Conservation (phyloP, 30 jellyfish, hydroid and myxozoan genomes). For the Cassiopea andromeda region DNA sequence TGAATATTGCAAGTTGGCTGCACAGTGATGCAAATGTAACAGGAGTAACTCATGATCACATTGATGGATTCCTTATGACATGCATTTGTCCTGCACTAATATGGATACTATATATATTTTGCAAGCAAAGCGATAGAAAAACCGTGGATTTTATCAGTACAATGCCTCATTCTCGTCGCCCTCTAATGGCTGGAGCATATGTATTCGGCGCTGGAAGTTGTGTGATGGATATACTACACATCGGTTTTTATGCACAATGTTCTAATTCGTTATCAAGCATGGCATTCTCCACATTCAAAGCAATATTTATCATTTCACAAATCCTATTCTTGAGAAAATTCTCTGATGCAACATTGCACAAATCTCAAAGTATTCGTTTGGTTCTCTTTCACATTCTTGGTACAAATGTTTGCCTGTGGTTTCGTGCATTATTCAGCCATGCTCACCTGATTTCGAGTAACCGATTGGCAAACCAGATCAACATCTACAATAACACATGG, state of each 20-base stretch:
- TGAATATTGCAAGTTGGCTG: constrained; percentile 93
- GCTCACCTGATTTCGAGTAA: constrained; percentile 66
- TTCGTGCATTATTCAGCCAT: constrained; percentile 94
- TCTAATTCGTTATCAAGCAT: constrained; percentile 73
- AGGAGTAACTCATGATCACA: constrained; percentile 95
- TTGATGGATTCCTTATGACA: constrained; percentile 95
- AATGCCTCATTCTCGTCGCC: constrained; percentile 91
- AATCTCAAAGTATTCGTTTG: constrained; percentile 91
- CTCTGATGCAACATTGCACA: constrained; percentile 93
- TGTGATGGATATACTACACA: constrained; percentile 88
- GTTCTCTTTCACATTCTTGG: constrained; percentile 95
- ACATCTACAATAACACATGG: constrained; percentile 22
- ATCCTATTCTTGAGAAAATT: constrained; percentile 86
- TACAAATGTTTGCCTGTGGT: constrained; percentile 93
- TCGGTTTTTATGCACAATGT: constrained; percentile 86
- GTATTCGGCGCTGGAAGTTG: constrained; percentile 99
- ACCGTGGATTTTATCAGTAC: constrained; percentile 95
- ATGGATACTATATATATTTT: constrained; percentile 89
- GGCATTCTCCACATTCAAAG: constrained; percentile 89
- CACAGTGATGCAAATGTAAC: constrained; percentile 79
- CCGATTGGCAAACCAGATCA: background rate
- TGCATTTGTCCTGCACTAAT: constrained; percentile 94
- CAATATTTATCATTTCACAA: constrained; percentile 78
- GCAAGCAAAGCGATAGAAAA: constrained; percentile 94
- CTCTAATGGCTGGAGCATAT: constrained; percentile 97